These are phyloP conservation scores for Ostrea edulis DNA, from an alignment of 1,140 invertebrate genomes.

Conservation along the genomic window DNA sequence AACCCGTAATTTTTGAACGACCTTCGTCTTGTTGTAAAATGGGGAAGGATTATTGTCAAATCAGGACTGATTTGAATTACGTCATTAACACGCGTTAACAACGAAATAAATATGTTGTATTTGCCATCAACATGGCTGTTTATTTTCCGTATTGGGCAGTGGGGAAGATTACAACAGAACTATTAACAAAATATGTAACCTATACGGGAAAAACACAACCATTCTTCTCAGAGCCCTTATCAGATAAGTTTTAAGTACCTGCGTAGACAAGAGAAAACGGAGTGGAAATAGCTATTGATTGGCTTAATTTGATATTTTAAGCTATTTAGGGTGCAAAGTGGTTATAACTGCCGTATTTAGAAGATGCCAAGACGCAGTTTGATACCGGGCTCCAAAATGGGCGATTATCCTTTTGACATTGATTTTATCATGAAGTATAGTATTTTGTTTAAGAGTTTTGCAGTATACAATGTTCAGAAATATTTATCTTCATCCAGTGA, in stretches of 20 bases:
- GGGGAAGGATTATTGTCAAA: too few species aligned
- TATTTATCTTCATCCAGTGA: neutral
- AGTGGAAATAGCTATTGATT: neutral
- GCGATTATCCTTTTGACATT: neutral
- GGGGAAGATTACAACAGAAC: neutral
- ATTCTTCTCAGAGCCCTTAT: neutral
- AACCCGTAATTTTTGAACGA: too few species aligned
- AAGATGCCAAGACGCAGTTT: neutral
- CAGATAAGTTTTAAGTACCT: slow-evolving; percentile 10
- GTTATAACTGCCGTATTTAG: slow-evolving; percentile 3
- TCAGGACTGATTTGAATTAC: neutral
- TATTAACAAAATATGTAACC: neutral
- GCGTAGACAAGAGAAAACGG: slow-evolving; percentile 15
- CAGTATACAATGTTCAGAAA: neutral
- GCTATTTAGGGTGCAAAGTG: neutral
- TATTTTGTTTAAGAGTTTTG: neutral
- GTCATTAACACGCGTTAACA: neutral
- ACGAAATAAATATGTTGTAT: neutral
- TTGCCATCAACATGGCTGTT: neutral
- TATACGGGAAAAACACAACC: neutral
- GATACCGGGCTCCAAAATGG: slow-evolving; percentile 2
- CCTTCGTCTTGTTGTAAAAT: too few species aligned
- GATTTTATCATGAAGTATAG: neutral
- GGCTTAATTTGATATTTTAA: slow-evolving; percentile 10
- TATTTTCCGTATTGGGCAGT: neutral